Evolutionary conservation across 1,140 invertebrate species (phyloP).

Genomic region (Subanguina moxae): DNA sequence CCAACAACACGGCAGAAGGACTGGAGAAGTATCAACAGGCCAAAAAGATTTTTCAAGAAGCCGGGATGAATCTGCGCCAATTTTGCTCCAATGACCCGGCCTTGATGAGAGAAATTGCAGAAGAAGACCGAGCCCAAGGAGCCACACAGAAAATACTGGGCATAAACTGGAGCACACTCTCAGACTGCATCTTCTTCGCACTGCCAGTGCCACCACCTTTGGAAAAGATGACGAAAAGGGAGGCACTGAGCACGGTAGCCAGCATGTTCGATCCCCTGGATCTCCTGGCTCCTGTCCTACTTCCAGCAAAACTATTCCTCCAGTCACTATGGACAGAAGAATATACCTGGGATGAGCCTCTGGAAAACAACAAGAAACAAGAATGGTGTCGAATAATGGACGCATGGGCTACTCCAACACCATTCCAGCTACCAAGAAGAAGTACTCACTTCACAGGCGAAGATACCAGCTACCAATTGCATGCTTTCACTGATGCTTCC

Average conservation of each 20-base stretch:
- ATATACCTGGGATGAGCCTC: slow-evolving; percentile 9
- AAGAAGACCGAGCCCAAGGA: not conserved
- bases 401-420: too few species aligned
- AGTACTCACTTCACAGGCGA: not conserved
- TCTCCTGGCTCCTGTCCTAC: slow-evolving; percentile 17
- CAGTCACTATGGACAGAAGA: slow-evolving; percentile 29
- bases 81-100: slow-evolving; percentile 23
- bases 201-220: not conserved
- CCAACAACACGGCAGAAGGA: slow-evolving; percentile 13
- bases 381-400: too few species aligned
- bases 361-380: too few species aligned
- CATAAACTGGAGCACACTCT: slow-evolving; percentile 20
- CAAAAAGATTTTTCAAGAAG: slow-evolving; percentile 19
- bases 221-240: slow-evolving; percentile 4
- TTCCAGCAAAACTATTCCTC: slow-evolving; percentile 26
- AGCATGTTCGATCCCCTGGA: slow-evolving; percentile 24
- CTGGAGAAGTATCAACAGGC: not conserved
- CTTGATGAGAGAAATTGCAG: not conserved
- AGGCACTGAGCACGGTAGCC: slow-evolving; percentile 15
- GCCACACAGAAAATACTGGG: slow-evolving; percentile 27
- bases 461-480: slow-evolving; percentile 7
- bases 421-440: not conserved
- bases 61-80: slow-evolving; percentile 39
- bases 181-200: not conserved
- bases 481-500: slow-evolving; percentile 32